These are phyloP conservation scores for Drosophila hydei DNA, from an alignment of 1,140 invertebrate genomes.

Conservation along the genomic window DNA sequence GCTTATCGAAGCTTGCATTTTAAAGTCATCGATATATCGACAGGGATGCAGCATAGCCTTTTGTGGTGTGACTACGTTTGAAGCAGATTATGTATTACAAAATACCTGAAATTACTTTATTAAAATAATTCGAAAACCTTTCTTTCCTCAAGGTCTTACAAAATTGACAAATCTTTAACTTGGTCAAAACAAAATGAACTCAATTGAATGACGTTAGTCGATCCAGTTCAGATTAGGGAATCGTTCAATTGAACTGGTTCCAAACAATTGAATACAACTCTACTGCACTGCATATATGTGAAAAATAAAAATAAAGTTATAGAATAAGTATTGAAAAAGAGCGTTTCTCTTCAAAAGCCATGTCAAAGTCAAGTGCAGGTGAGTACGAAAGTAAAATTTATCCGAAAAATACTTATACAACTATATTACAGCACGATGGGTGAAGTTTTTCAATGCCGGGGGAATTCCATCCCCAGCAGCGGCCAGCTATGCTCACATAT, in stretches of 20 bases:
- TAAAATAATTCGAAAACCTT: too few relatives aligned
- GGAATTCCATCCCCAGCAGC: conserved; percentile 90
- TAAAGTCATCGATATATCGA: conserved; percentile 6
- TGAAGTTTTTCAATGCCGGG: conserved; percentile 91
- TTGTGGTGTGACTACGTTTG: not conserved
- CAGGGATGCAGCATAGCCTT: not conserved
- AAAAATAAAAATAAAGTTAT: conserved; percentile 30
- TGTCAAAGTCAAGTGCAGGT: conserved; percentile 75
- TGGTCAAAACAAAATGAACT: not conserved
- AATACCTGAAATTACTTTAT: too few relatives aligned
- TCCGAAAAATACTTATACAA: not conserved
- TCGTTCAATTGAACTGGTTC: conserved; percentile 12
- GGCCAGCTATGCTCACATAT: conserved; percentile 92
- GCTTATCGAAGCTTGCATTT: not conserved
- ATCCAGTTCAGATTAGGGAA: not conserved
- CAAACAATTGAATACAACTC: conserved; percentile 7
- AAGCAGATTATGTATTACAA: too few relatives aligned
- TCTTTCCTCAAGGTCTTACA: too few relatives aligned
- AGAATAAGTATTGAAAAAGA: not conserved
- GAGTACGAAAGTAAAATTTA: not conserved
- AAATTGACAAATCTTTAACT: too few relatives aligned
- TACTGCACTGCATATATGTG: conserved; percentile 11
- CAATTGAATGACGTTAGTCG: not conserved
- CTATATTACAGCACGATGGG: conserved; percentile 85
- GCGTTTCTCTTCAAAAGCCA: conserved; percentile 13